Evolutionary conservation across 2,113 vertebrate genomes (phyloP).

Genomic region (Lycocorax pyrrhopterus): DNA sequence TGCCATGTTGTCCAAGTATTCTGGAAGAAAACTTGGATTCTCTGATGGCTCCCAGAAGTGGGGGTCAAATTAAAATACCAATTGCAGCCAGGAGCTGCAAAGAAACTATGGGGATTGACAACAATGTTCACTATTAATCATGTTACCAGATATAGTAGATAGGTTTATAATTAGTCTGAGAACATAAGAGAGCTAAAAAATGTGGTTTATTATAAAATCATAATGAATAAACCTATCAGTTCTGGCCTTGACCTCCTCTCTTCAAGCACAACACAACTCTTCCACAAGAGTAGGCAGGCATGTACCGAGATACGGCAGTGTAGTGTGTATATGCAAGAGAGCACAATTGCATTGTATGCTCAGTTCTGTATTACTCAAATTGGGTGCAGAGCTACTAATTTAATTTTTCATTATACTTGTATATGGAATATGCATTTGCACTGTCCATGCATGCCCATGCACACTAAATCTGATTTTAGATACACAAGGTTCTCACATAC

Average conservation of each 20-base stretch:
- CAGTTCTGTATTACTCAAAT: neutral
- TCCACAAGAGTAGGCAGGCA: neutral
- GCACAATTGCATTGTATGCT: neutral
- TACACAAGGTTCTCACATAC: neutral
- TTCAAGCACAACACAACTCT: neutral
- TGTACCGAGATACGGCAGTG: fast-evolving
- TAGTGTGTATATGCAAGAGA: neutral
- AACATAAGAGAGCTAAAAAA: neutral
- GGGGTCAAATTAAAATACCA: neutral
- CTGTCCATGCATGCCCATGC: neutral
- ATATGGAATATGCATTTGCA: slow-evolving; percentile 2
- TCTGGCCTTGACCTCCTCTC: neutral
- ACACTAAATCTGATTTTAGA: slow-evolving; percentile 20
- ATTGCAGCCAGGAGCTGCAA: neutral
- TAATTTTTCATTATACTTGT: slow-evolving; percentile 21
- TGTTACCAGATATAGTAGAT: neutral
- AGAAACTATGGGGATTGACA: neutral
- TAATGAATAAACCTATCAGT: neutral
- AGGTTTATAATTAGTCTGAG: neutral
- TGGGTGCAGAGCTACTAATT: neutral
- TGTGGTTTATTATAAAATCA: neutral
- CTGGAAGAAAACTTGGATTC: neutral
- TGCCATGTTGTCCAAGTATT: neutral
- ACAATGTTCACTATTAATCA: neutral
- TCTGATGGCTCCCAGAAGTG: neutral